Base-by-base conservation (phyloP, 2,113 vertebrate genomes). In the Galemys pyrenaicus region DNA sequence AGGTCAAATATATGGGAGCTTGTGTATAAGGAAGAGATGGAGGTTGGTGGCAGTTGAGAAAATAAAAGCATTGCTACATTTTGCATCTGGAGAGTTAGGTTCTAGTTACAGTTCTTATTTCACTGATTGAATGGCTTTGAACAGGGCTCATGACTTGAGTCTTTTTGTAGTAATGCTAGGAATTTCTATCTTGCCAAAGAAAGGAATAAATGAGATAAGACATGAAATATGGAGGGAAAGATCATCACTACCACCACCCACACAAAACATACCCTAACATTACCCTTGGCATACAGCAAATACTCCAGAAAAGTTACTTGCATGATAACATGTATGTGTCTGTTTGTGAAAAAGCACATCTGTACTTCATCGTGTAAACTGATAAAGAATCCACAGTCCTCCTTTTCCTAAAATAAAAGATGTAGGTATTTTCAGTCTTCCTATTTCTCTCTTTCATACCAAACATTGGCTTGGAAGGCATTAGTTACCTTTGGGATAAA, bases 161-260 rank as follows among this genome's bases (percentile, higher is more conserved):
- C 73, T 93, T 79, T 49, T 44, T 9, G 79, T 64, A 67, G 22
- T 65, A 82, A 30, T 28, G 37, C 22, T 82, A 67, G 37, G 41
- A 49, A 49, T 49, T 49, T 49, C 46, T 85, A 80, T 89, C 26
- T 71, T 91, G 22, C 17, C 60, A 94, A 74, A 82, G 37, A 32
- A 80, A 93, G 28, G 32, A 93, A 30, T 62, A 96, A 93, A 85
- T 60, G 46, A 49, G 46, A 49, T 49, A 93, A 74, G 30, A 73
- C 30, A 83, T 44, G 84, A 73, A 28, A 20, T 44, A 19, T 75
- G 73, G 30, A 54, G 78, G 91, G 92, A 86, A 35, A 80, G 65
- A 54, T 16, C 16, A 62, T 65, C 39, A 91, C 70, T 32, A 77
- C 54, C 26, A 82, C 41, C 24, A 68, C 80, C n/a, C 44, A 44